Evolutionary conservation across 1,140 invertebrate species (phyloP).

Genomic region (Tetragnatha versicolor): DNA sequence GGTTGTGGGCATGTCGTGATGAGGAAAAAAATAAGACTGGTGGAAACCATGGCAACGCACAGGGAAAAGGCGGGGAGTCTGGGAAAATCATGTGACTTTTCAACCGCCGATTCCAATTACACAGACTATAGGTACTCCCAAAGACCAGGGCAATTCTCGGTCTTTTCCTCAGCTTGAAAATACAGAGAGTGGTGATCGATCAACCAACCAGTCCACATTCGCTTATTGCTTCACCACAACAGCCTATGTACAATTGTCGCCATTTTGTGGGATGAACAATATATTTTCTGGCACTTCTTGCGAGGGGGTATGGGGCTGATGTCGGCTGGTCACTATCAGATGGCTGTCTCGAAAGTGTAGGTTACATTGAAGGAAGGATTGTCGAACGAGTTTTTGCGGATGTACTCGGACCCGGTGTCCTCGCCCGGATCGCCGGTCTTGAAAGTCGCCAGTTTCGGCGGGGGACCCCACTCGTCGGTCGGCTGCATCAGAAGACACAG

Average conservation of each 20-base stretch:
- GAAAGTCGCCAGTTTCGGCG: constrained; percentile 58
- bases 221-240: too few species aligned
- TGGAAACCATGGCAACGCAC: too few species aligned
- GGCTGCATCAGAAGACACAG: constrained; percentile 70
- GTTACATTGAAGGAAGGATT: constrained; percentile 57
- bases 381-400: constrained; percentile 56
- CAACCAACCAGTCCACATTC: too few species aligned
- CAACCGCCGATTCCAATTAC: too few species aligned
- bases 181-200: too few species aligned
- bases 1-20: too few species aligned
- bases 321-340: constrained; percentile 41
- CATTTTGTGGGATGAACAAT: constrained; percentile 6
- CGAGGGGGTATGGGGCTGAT: background rate
- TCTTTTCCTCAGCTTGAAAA: too few species aligned
- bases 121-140: too few species aligned
- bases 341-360: constrained; percentile 56
- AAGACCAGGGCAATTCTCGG: too few species aligned
- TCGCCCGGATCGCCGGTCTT: constrained; percentile 42
- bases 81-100: too few species aligned
- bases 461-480: constrained; percentile 73
- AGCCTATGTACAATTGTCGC: constrained; percentile 25
- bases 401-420: constrained; percentile 34
- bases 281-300: background rate
- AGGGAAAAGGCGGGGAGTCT: too few species aligned
- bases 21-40: too few species aligned